phyloP scores from a whole-genome alignment of 2,797 vertebrate genomes.

The Sciaenops ocellatus region DNA sequence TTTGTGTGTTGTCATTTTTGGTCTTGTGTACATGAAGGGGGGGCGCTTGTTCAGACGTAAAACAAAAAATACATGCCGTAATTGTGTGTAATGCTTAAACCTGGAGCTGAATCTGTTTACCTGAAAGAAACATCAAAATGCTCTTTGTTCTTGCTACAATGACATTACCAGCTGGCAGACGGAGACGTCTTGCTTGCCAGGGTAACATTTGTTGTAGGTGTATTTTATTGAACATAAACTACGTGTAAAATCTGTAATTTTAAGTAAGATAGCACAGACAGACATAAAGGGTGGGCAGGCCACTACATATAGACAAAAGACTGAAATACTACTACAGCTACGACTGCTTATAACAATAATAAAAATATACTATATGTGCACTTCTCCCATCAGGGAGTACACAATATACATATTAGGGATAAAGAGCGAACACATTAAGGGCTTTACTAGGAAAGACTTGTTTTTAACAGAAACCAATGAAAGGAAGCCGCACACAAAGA shows the following conservation, averaged over 20 bases:
- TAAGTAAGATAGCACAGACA: slow-evolving; percentile 14
- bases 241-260: slow-evolving; percentile 16
- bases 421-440: not conserved
- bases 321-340: not conserved
- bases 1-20: not conserved
- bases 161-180: slow-evolving; percentile 50
- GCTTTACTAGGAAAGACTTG: not conserved
- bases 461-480: slow-evolving; percentile 1
- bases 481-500: slow-evolving; percentile 4
- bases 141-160: slow-evolving; percentile 34
- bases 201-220: slow-evolving; percentile 42
- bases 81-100: slow-evolving; percentile 13
- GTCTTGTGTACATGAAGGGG: not conserved
- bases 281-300: slow-evolving; percentile 1
- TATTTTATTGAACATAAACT: slow-evolving; percentile 29
- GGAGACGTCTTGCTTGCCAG: slow-evolving; percentile 19
- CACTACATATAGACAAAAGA: not conserved
- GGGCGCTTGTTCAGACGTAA: not conserved
- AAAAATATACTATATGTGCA: not conserved
- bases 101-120: not conserved
- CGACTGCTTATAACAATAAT: not conserved
- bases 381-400: not conserved
- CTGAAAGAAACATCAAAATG: slow-evolving; percentile 26
- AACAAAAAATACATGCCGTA: not conserved
- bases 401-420: not conserved